These are phyloP conservation scores for Xenus cinereus DNA, from an alignment of 2,113 vertebrate genomes.

Conservation along the genomic window DNA sequence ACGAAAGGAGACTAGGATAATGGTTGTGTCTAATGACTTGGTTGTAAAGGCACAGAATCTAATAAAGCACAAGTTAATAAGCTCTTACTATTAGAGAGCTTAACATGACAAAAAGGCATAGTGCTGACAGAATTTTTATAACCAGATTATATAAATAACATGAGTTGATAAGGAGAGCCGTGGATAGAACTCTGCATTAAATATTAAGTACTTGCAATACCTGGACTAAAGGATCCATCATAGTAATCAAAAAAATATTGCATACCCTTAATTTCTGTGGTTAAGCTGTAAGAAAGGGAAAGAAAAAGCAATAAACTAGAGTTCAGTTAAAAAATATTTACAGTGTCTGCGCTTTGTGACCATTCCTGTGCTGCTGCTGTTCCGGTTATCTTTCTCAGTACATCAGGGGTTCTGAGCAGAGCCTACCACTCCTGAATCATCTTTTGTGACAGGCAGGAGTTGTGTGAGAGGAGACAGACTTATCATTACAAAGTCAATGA, in stretches of 20 bases:
- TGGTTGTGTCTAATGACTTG: conserved; percentile 37
- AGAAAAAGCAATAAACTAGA: background rate
- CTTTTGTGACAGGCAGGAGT: background rate
- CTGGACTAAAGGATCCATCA: background rate
- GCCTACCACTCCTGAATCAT: background rate
- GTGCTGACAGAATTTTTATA: conserved; percentile 11
- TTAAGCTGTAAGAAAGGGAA: background rate
- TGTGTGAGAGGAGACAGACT: background rate
- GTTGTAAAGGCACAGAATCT: conserved; percentile 22
- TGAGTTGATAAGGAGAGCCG: background rate
- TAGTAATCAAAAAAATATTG: background rate
- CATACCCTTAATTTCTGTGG: background rate
- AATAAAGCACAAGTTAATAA: conserved; percentile 53
- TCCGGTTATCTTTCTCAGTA: background rate
- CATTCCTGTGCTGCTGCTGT: background rate
- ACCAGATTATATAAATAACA: background rate
- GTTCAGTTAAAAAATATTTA: background rate
- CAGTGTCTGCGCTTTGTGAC: background rate
- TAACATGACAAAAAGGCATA: conserved; percentile 12
- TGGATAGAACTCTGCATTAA: background rate
- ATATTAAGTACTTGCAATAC: background rate
- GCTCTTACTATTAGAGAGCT: background rate
- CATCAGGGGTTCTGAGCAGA: background rate
- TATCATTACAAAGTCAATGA: conserved; percentile 16
- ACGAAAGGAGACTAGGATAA: background rate